Percentiles rank a stretch among this genome's conserved stretches.
Conservation (phyloP, 2,888 invertebrate species). For the Trimorus sp. region DNA sequence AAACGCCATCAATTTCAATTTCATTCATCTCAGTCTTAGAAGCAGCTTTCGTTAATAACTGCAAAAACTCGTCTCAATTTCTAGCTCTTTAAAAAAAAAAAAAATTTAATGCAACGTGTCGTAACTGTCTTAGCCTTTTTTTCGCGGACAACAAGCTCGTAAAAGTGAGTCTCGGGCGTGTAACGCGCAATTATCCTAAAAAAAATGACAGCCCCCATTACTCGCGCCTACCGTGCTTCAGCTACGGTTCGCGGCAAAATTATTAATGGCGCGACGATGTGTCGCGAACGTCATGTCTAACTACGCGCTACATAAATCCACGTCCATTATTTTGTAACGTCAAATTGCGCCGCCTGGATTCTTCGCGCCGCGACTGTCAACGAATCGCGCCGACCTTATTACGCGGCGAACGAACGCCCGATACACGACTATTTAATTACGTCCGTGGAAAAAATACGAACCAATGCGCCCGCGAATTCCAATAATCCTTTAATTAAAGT, state of each 20-base stretch:
- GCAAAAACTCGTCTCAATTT: background rate
- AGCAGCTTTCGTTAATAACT: no score
- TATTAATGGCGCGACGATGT: conserved; percentile 50
- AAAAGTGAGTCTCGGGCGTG: no score
- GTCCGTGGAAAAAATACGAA: background rate
- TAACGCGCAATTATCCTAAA: background rate
- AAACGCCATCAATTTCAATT: conserved; percentile 36
- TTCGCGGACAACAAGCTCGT: no score
- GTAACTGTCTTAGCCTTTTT: no score
- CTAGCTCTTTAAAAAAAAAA: conserved; percentile 22
- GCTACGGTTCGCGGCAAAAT: conserved; percentile 43
- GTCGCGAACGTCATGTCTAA: conserved; percentile 52
- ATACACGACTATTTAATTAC: conserved; percentile 15
- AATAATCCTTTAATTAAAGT: no score
- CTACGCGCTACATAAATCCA: conserved; percentile 46
- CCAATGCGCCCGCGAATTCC: no score
- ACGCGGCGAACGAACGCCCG: background rate
- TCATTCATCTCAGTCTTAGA: conserved; percentile 8
- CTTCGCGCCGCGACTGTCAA: background rate
- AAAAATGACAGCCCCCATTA: conserved; percentile 43
- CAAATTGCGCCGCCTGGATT: background rate
- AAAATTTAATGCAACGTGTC: background rate
- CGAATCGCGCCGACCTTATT: no score
- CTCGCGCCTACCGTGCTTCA: conserved; percentile 20
- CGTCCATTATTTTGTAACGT: conserved; percentile 50